Conservation (phyloP, 2,888 invertebrate species). For the Dasypolia templi region DNA sequence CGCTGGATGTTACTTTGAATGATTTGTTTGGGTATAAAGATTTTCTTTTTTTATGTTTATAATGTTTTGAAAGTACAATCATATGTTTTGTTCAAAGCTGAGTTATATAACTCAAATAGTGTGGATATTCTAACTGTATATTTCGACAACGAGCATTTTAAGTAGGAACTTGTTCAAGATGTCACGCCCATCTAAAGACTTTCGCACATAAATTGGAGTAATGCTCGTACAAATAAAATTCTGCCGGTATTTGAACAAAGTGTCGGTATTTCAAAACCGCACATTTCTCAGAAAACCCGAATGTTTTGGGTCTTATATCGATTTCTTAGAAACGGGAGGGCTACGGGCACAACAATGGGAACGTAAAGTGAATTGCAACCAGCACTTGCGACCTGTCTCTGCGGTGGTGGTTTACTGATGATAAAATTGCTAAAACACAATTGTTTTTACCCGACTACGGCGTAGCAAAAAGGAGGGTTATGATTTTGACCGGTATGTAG, state of each 20-base stretch:
- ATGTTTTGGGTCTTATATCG: conserved; percentile 58
- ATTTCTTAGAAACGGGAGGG: conserved; percentile 61
- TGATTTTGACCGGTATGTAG: too few relatives aligned
- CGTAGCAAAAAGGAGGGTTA: too few relatives aligned
- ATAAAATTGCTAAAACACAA: conserved; percentile 8
- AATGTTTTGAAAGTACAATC: conserved; percentile 2
- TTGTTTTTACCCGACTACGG: too few relatives aligned
- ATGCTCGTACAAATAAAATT: conserved; percentile 42
- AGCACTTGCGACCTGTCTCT: conserved; percentile 32
- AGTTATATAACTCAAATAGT: background rate
- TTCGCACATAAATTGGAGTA: conserved; percentile 46
- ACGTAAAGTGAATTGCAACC: conserved; percentile 54
- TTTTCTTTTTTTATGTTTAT: conserved; percentile 1
- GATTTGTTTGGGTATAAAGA: conserved; percentile 24
- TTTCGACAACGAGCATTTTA: background rate
- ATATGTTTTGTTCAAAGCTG: background rate
- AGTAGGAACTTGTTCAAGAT: conserved; percentile 3
- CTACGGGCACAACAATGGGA: conserved; percentile 62
- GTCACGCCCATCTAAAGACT: conserved; percentile 17
- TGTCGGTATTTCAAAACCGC: conserved; percentile 46
- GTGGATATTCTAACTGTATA: background rate
- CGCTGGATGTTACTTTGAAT: conserved; percentile 20
- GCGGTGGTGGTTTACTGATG: conserved; percentile 23
- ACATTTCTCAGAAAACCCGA: conserved; percentile 59
- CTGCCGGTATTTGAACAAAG: conserved; percentile 47